Percentiles rank a stretch among this genome's conserved stretches.
Evolutionary conservation across 1,140 invertebrate species (phyloP).

Genomic region (Pectinophora gossypiella): DNA sequence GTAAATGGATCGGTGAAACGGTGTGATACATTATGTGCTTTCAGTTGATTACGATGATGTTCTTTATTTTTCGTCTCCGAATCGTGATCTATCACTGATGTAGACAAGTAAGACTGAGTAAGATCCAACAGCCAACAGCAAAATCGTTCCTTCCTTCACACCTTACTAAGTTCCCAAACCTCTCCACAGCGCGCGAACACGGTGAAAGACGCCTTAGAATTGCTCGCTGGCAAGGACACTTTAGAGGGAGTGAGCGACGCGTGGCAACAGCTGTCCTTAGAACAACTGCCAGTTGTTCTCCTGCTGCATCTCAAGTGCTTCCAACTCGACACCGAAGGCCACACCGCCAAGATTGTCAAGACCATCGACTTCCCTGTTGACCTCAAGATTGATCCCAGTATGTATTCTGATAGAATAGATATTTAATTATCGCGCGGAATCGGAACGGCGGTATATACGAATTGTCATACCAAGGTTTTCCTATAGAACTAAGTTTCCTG

Average conservation of each 20-base stretch:
- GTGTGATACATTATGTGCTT: too few species aligned
- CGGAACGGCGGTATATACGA: too few species aligned
- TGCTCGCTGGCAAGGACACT: slow-evolving; percentile 87
- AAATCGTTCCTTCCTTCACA: too few species aligned
- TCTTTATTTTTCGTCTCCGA: slow-evolving; percentile 49
- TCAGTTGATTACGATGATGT: slow-evolving; percentile 39
- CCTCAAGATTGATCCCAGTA: slow-evolving; percentile 92
- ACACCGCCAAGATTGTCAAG: slow-evolving; percentile 93
- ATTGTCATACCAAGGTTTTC: too few species aligned
- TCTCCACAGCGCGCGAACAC: slow-evolving; percentile 84
- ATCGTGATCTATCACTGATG: slow-evolving; percentile 19
- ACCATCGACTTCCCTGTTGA: slow-evolving; percentile 91
- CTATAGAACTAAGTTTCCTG: too few species aligned
- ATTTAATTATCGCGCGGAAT: too few species aligned
- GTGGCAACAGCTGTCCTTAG: slow-evolving; percentile 90
- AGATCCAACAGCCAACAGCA: not conserved
- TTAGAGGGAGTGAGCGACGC: slow-evolving; percentile 89
- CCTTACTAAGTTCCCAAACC: too few species aligned
- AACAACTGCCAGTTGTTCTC: slow-evolving; percentile 90
- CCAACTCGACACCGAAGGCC: slow-evolving; percentile 88
- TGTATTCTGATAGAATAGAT: slow-evolving; percentile 59
- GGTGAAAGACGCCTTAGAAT: slow-evolving; percentile 91
- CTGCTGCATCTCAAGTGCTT: slow-evolving; percentile 93
- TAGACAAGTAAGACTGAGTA: slow-evolving; percentile 31
- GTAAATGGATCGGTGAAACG: too few species aligned